Base-by-base conservation (phyloP, 2,113 vertebrate genomes). In the Megaceryle torquata region DNA sequence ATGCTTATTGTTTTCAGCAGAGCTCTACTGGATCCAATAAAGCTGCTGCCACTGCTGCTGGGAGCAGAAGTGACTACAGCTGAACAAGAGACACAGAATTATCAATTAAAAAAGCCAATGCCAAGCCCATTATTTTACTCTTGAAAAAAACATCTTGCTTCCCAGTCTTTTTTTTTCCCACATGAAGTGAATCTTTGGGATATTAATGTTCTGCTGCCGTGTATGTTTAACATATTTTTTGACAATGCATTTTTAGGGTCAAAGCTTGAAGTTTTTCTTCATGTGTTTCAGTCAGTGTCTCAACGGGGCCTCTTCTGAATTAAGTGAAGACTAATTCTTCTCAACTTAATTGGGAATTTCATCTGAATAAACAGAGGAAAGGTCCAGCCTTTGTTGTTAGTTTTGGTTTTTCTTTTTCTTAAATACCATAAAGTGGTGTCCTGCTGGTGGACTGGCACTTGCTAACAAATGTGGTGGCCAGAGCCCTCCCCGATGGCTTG, bases 231-330 rank as follows among this genome's bases (percentile, higher is more conserved):
- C 77, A 4, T 65, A 41, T 67, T 91, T 94, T 94, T 85, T 90
- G 82, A 93, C 88, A 86, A 41, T 95, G 91, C 88, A 88, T 96
- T 93, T 96, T 83, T 94, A 91, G 86, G 93, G 86, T 91, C 13
- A 65, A 71, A 96, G 91, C 90, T 83, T 95, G 76, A 94, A 83
- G 82, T 88, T 96, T 88, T 88, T 88, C 86, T 92, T 56, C 69
- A 41, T 91, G 92, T 86, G 83, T 93, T 96, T 92, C 80, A 63
- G 50, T 60, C 77, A 91, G 44, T 51, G 68, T 89, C 88, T 79
- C 80, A 82, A 17, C 0, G 31, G 92, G 83, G 83, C 50, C 86
- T 89, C 82, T 91, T 82, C 77, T 3, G 2, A 92, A 92, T 71
- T 65, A 75, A 94, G 69, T 68, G 53, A 91, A 76, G 57, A 70